These are phyloP conservation scores for Lophius americanus DNA, from an alignment of 2,797 vertebrate genomes.

Conservation along the genomic window DNA sequence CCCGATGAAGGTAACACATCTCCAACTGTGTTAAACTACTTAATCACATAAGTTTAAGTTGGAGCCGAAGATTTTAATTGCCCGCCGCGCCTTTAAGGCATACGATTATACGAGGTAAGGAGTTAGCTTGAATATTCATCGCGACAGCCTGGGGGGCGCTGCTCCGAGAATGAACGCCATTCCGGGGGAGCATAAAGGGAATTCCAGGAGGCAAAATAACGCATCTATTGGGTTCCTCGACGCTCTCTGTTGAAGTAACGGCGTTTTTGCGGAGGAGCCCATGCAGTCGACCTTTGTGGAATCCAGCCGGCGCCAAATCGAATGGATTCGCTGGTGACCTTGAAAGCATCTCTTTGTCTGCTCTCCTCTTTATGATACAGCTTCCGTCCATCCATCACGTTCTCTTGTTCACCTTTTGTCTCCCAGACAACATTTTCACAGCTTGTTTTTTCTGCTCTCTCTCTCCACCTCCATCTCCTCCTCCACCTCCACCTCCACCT, in stretches of 20 bases:
- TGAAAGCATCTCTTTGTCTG: slow-evolving; percentile 54
- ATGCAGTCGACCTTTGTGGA: slow-evolving; percentile 42
- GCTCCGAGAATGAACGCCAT: slow-evolving; percentile 49
- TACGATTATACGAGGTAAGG: slow-evolving; percentile 31
- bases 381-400: slow-evolving; percentile 64
- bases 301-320: slow-evolving; percentile 57
- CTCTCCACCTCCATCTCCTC: slow-evolving; percentile 28
- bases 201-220: slow-evolving; percentile 59
- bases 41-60: slow-evolving; percentile 61
- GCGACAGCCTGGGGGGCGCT: slow-evolving; percentile 57
- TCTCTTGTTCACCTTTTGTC: slow-evolving; percentile 70
- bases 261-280: slow-evolving; percentile 46
- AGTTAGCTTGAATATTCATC: slow-evolving; percentile 57
- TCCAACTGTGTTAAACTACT: slow-evolving; percentile 45
- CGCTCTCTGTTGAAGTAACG: slow-evolving; percentile 57
- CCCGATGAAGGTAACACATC: slow-evolving; percentile 39
- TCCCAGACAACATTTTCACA: slow-evolving; percentile 60
- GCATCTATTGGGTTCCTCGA: slow-evolving; percentile 36
- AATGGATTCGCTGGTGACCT: slow-evolving; percentile 62
- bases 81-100: slow-evolving; percentile 49
- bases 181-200: slow-evolving; percentile 55
- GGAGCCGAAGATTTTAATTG: slow-evolving; percentile 59
- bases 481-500: slow-evolving; percentile 7
- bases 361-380: slow-evolving; percentile 37
- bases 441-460: slow-evolving; percentile 59